Percentiles rank a stretch among this genome's conserved stretches.
phyloP scores from a whole-genome alignment of 2,113 vertebrate genomes.

The Pseudorasbora parva region DNA sequence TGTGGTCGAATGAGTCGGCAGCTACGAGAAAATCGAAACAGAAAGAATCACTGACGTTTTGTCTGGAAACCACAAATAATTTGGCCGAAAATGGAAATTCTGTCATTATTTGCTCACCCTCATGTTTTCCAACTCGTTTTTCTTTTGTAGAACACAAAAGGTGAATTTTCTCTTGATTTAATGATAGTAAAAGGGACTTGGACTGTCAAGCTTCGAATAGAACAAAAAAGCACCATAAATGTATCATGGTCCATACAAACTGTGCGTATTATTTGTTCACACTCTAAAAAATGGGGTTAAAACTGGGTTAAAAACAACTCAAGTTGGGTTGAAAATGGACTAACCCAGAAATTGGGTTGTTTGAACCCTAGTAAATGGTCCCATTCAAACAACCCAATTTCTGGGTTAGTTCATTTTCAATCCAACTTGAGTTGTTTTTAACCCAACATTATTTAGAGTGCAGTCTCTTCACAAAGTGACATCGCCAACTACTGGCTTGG shows the following conservation, averaged over 20 bases:
- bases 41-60: not conserved
- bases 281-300: too few species aligned
- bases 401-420: too few species aligned
- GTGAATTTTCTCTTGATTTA: not conserved
- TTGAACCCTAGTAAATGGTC: too few species aligned
- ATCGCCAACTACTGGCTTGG: too few species aligned
- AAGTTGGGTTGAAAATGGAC: too few species aligned
- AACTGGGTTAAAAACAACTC: too few species aligned
- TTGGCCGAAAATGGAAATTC: not conserved
- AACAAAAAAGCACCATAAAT: not conserved
- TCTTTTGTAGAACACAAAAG: not conserved
- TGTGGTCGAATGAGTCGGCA: slow-evolving; percentile 82
- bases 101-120: not conserved
- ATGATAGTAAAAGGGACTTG: not conserved
- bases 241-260: not conserved
- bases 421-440: too few species aligned
- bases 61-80: not conserved
- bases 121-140: not conserved
- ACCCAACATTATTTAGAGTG: too few species aligned
- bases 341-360: too few species aligned
- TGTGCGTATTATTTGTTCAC: too few species aligned
- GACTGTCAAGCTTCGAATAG: not conserved
- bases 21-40: slow-evolving; percentile 64
- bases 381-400: too few species aligned
- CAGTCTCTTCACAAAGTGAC: too few species aligned